Base-by-base conservation (phyloP, 2,888 invertebrate genomes). In the Cartodere bifasciata region DNA sequence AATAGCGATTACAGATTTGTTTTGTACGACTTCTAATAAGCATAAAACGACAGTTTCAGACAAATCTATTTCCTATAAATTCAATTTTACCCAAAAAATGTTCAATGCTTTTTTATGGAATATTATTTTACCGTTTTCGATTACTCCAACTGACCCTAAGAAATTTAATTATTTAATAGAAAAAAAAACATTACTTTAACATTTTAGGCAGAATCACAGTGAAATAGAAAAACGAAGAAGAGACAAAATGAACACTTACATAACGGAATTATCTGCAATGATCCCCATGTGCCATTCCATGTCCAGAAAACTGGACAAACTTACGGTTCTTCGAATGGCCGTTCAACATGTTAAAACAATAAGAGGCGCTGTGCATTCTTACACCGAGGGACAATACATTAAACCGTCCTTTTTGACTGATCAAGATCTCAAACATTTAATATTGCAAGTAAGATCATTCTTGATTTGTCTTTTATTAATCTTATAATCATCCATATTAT, bases 211-310 rank as follows among this genome's bases (percentile, higher is more conserved):
- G 61, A 92, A 91, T 61, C 94, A 94, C 63, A 91, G 91, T 58
- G 91, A 92, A 63, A 92, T 94, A 37, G 92, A 94, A 62, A 94
- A 94, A 57, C 68, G 92, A 0, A 70, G 94, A 1, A 70, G 94
- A 16, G 91, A 94, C 58, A 94, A 92, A 63, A 94, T 94, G 91
- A 94, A 94, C 64, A 85, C 83, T 0, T 91, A 90, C 60, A 92
- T 94, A 46, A 75, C 81, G 3, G 90, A 94, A 57, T 59, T 94
- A 34, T 83, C 87, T 29, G 68, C 81, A 2, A 81, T 94, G 75
- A 75, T 94, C 12, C 94, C 92, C 0, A 87, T 90, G 86, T 94
- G 92, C 54, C 81, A 82, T 46, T 86, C 88, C 3, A 85, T 90
- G 83, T 80, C 87, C 16, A 67, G 90, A 32, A 94, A 94, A 62